Conservation (phyloP, 2,113 vertebrate genomes). For the Ramphastos sulfuratus region DNA sequence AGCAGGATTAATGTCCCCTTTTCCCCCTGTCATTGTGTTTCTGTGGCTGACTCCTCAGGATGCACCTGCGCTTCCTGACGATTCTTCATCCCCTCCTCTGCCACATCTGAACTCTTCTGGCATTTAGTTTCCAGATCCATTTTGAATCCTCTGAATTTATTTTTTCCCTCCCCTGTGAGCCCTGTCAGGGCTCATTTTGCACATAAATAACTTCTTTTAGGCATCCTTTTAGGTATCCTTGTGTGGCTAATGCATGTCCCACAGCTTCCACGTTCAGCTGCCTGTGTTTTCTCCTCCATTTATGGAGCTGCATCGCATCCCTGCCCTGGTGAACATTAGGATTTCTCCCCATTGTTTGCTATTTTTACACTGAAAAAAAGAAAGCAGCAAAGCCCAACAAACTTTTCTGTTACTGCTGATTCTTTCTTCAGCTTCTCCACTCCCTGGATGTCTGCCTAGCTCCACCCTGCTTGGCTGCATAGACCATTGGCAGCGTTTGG, state of each 20-base stretch:
- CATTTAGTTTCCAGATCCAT: neutral
- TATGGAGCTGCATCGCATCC: neutral
- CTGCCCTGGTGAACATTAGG: neutral
- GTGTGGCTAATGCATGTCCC: neutral
- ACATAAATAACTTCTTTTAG: neutral
- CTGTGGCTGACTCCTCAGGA: neutral
- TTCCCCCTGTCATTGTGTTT: neutral
- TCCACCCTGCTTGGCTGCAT: neutral
- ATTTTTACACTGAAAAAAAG: neutral
- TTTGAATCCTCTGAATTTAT: neutral
- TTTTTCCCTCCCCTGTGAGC: neutral
- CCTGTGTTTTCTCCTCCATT: neutral
- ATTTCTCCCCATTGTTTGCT: neutral
- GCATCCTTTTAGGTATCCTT: neutral
- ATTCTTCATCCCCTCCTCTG: neutral
- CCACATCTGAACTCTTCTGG: neutral
- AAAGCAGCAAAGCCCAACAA: neutral
- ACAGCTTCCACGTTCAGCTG: neutral
- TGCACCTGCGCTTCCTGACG: neutral
- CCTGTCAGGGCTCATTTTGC: neutral
- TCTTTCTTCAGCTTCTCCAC: neutral
- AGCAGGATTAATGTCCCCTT: neutral
- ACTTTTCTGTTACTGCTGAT: neutral
- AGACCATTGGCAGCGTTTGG: accelerated
- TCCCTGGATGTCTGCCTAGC: neutral